Evolutionary conservation across 2,113 vertebrate species (phyloP), one percentile per base, ranked within the genome.

Genomic region (Papio anubis): DNA sequence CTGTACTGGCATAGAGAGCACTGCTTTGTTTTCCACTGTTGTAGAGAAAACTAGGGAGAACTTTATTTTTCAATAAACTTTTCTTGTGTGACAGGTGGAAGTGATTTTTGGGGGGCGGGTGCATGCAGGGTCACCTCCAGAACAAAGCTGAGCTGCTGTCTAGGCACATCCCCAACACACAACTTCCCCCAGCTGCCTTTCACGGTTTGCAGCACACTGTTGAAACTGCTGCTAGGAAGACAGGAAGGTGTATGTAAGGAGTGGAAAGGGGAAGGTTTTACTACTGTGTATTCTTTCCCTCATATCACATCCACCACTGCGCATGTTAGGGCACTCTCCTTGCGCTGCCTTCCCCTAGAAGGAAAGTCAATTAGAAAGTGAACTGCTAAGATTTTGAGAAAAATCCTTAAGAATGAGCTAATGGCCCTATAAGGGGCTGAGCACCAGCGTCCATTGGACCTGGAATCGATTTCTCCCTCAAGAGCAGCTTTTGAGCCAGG

Each of bases 21-120:
- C 98, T 96, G 98, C 98, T 98, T 98, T 98, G 98, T 98, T 99
- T 98, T 98, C 98, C 98, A 98, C 97, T 98, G 98, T 98, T 98
- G 98, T 99, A 99, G 99, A 98, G 95, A 98, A 98, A 99, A 98
- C 98, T 99, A 99, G 99, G 99, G 98, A 99, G 98, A 99, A 99
- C 98, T 99, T 99, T 99, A 99, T 99, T 99, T 99, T 99, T 99
- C 99, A 99, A 99, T 99, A 99, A 99, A 99, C 98, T 98, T 99
- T 99, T 99, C 98, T 98, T 99, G 99, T 99, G 99, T 98, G 98
- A 99, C 97, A 97, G 96, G 95, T 96, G 97, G 98, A 96, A 95
- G 90, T 96, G 95, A 94, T 98, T 88, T 97, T 20, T 52, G 48
- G 59, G 16, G 66, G 2, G 43, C 10, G 8, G 45, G 70, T 14